These are phyloP conservation scores for Leucophenga varia DNA, from an alignment of 1,140 invertebrate species.

Conservation along the genomic window DNA sequence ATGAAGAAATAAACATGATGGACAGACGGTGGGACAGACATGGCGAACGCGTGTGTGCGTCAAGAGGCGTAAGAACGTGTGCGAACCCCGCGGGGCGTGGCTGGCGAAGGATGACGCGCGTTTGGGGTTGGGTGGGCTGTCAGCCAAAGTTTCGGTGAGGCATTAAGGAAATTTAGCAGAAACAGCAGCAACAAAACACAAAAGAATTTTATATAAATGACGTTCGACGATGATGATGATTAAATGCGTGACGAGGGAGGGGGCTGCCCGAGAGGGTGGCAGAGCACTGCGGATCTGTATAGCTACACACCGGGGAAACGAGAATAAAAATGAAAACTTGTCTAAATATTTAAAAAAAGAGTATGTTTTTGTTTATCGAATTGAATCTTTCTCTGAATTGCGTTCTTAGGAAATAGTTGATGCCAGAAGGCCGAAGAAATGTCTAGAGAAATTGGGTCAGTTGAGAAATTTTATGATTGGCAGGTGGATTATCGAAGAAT, in stretches of 20 bases:
- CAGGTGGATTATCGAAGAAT: too few relatives aligned
- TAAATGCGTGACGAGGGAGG: slow-evolving; percentile 1
- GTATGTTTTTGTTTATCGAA: slow-evolving; percentile 19
- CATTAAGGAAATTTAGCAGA: slow-evolving; percentile 8
- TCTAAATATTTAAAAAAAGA: slow-evolving; percentile 23
- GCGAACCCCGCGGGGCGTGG: slow-evolving; percentile 15
- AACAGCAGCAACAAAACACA: slow-evolving; percentile 1
- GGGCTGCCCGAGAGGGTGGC: slow-evolving; percentile 1
- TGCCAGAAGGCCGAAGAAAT: slow-evolving; percentile 15
- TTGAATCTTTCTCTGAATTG: slow-evolving; percentile 9
- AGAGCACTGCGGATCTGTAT: background rate
- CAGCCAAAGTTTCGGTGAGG: slow-evolving; percentile 15
- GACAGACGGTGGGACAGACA: too few relatives aligned
- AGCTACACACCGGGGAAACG: background rate
- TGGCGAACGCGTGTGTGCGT: slow-evolving; percentile 5
- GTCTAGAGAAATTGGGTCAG: slow-evolving; percentile 3
- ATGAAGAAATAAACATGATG: too few relatives aligned
- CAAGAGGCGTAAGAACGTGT: background rate
- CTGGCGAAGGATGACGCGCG: slow-evolving; percentile 16
- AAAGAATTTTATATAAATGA: slow-evolving; percentile 3
- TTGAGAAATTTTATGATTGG: too few relatives aligned
- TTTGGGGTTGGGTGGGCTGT: slow-evolving; percentile 14
- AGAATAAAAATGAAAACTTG: slow-evolving; percentile 19
- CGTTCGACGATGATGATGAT: background rate
- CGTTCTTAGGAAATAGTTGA: slow-evolving; percentile 19